Conservation (phyloP, 2,888 invertebrate genomes). For the Mythimna loreyi region DNA sequence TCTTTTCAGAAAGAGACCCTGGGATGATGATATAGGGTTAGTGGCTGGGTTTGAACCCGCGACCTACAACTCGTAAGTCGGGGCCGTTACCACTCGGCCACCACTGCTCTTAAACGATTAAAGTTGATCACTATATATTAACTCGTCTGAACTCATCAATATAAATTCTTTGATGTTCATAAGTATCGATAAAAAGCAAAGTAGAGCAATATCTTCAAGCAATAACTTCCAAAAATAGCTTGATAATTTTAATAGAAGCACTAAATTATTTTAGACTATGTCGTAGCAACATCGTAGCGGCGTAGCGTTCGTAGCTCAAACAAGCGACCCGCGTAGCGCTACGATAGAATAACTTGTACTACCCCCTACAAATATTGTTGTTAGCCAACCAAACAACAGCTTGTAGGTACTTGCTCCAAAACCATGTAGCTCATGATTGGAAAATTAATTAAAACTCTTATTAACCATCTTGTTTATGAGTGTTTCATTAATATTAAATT, state of each 20-base stretch:
- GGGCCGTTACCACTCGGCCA: no score
- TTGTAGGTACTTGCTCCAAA: constrained; percentile 39
- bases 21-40: no score
- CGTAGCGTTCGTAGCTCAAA: constrained; percentile 56
- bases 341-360: constrained; percentile 70
- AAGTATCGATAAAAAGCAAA: no score
- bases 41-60: no score
- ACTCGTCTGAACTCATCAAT: not conserved
- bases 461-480: constrained; percentile 51
- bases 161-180: no score
- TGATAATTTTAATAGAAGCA: constrained; percentile 9
- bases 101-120: no score
- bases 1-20: no score
- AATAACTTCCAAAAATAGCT: not conserved
- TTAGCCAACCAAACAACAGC: constrained; percentile 75
- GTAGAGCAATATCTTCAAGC: no score
- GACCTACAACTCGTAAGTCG: no score
- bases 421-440: constrained; percentile 64
- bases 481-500: constrained; percentile 55
- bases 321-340: constrained; percentile 55
- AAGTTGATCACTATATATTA: no score
- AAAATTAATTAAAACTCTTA: constrained; percentile 75
- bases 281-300: constrained; percentile 48
- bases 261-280: constrained; percentile 21
- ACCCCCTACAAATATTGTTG: constrained; percentile 77